Evolutionary conservation across 2,797 vertebrate species (phyloP).

Genomic region (Okamejei kenojei): DNA sequence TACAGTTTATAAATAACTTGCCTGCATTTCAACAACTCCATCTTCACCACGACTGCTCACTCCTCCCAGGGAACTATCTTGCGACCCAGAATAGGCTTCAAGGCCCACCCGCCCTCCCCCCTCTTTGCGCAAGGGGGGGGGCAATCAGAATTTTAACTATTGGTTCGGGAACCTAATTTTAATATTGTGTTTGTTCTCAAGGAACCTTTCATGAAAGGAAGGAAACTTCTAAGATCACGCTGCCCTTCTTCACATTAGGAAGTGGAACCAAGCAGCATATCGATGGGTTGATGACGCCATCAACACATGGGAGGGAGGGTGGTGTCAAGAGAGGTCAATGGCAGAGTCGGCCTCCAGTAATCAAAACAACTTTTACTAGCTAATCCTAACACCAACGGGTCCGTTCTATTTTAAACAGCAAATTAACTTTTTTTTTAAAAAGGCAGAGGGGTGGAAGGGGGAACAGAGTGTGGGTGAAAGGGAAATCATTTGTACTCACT

Average conservation of each 20-base stretch:
- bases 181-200: background rate
- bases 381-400: background rate
- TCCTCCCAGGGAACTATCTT: background rate
- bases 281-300: background rate
- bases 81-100: background rate
- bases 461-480: too few relatives aligned
- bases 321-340: background rate
- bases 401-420: constrained; percentile 2
- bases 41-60: background rate
- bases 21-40: background rate
- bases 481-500: constrained; percentile 19
- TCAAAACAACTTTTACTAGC: background rate
- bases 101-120: too few relatives aligned
- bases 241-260: background rate
- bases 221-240: background rate
- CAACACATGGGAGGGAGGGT: too few relatives aligned
- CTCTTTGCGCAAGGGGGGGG: background rate
- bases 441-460: background rate
- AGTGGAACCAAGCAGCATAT: background rate
- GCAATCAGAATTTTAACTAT: background rate
- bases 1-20: background rate
- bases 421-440: constrained; percentile 7
- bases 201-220: background rate
- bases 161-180: background rate
- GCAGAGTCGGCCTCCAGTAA: background rate